Evolutionary conservation across 35 echinoderm and acorn worm genomes (phyloP).

Genomic region (Amphiura filiformis): DNA sequence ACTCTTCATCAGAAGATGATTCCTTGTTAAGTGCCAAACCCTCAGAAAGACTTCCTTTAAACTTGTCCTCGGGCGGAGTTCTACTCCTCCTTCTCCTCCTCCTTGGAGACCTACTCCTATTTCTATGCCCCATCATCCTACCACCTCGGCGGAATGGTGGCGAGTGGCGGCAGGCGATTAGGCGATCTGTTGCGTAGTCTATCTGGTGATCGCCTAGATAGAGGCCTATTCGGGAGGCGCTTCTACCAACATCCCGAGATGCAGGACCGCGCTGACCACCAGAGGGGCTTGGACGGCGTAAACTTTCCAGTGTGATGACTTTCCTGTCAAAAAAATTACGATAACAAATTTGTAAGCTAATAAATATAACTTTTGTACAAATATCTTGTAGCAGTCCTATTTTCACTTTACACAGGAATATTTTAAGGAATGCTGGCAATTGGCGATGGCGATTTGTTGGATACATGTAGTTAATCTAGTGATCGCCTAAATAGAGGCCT

Average conservation of each 20-base stretch:
- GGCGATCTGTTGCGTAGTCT: slow-evolving; percentile 44
- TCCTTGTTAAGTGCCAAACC: slow-evolving; percentile 62
- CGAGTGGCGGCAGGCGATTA: slow-evolving; percentile 18
- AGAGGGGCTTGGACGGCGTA: not conserved
- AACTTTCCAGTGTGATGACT: slow-evolving; percentile 8
- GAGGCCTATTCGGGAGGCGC: slow-evolving; percentile 21
- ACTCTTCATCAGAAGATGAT: slow-evolving; percentile 85
- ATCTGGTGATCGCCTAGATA: not conserved
- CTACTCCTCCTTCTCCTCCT: slow-evolving; percentile 55
- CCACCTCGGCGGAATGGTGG: not conserved
- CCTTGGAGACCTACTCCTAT: slow-evolving; percentile 20
- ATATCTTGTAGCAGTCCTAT: no score
- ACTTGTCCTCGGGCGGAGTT: slow-evolving; percentile 75
- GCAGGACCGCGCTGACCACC: not conserved
- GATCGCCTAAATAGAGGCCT: no score
- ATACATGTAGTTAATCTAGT: no score
- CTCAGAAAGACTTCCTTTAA: slow-evolving; percentile 95
- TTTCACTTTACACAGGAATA: no score
- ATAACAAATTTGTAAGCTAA: no score
- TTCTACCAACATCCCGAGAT: slow-evolving; percentile 24
- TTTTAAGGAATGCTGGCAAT: no score
- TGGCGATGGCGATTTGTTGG: no score
- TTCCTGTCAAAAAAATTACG: not conserved
- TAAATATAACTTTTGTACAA: no score
- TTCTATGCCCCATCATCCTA: slow-evolving; percentile 13